Base-by-base conservation (phyloP, 2,888 invertebrate genomes). In the Spisula subtruncata region DNA sequence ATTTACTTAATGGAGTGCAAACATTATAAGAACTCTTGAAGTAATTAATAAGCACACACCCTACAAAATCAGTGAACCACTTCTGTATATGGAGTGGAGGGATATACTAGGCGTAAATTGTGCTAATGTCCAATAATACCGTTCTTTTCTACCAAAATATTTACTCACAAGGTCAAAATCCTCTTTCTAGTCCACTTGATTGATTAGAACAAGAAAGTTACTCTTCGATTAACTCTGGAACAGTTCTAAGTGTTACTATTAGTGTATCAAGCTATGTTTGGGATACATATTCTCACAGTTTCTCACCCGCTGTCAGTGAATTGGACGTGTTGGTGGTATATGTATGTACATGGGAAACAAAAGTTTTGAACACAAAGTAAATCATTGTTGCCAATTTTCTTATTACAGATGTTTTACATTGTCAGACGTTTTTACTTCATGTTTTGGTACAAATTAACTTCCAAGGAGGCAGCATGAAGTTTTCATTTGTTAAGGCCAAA, bases 161-260 rank as follows among this genome's bases (percentile, higher is more conserved):
- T 75, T 32, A 75, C 75, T 35, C 35, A 32, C 16, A 18, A 32
- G 75, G 32, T 75, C 75, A 75, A 32, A 75, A 75, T 75, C 35
- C 75, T 75, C 75, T 16, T 75, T 75, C 32, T 75, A 16, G 35
- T 35, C 75, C 18, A 20, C 75, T 75, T 75, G 75, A 75, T 75
- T 75, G 75, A 75, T 75, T 75, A 75, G 35, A 32, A 75, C 32
- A 29, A 32, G 75, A 75, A 75, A 14, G 41, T 32, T 75, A 35
- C 32, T 75, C 75, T 35, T 75, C 32, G 29, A 75, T 75, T 66
- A 66, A 66, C 60, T 25, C 60, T 66, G 60, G 60, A 66, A 66
- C 60, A 25, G 60, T 66, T 66, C 60, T 66, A 10, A 66, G 60
- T 66, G 60, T 66, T 66, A 66, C 60, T 66, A 66, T n/a, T 25